These are phyloP conservation scores for Lycaena phlaeas DNA, from an alignment of 2,888 invertebrate genomes.

Conservation along the genomic window DNA sequence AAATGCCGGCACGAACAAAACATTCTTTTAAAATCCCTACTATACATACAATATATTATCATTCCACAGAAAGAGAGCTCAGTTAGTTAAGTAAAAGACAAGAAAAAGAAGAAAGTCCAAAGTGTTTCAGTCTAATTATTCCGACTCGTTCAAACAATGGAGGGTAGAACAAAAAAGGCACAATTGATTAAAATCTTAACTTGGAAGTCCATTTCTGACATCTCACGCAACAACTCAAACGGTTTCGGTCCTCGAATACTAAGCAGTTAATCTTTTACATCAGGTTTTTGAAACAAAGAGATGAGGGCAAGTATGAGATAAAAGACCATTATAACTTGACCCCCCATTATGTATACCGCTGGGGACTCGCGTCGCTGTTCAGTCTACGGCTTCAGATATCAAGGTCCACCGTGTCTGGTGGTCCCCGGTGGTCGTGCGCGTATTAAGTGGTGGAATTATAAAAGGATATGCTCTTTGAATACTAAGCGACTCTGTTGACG, in stretches of 20 bases:
- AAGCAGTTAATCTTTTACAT: slow-evolving; percentile 72
- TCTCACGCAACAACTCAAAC: slow-evolving; percentile 38
- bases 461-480: slow-evolving; percentile 63
- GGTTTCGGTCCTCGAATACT: slow-evolving; percentile 55
- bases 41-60: too few relatives aligned
- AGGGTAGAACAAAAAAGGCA: not conserved
- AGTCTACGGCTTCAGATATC: slow-evolving; percentile 7
- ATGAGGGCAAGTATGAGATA: slow-evolving; percentile 56
- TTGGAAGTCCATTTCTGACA: slow-evolving; percentile 27
- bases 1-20: too few relatives aligned
- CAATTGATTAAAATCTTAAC: slow-evolving; percentile 13
- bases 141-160: too few relatives aligned
- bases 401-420: slow-evolving; percentile 8
- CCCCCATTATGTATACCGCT: slow-evolving; percentile 29
- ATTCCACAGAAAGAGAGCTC: too few relatives aligned
- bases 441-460: slow-evolving; percentile 68
- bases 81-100: too few relatives aligned
- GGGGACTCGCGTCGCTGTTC: slow-evolving; percentile 30
- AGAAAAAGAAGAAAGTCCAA: too few relatives aligned
- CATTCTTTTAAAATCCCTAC: too few relatives aligned
- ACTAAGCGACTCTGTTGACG: slow-evolving; percentile 51
- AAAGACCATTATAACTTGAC: slow-evolving; percentile 37
- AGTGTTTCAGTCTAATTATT: too few relatives aligned
- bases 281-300: slow-evolving; percentile 68
- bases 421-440: slow-evolving; percentile 49